Base-by-base conservation (phyloP, 2,113 vertebrate genomes). In the Cavia aperea region DNA sequence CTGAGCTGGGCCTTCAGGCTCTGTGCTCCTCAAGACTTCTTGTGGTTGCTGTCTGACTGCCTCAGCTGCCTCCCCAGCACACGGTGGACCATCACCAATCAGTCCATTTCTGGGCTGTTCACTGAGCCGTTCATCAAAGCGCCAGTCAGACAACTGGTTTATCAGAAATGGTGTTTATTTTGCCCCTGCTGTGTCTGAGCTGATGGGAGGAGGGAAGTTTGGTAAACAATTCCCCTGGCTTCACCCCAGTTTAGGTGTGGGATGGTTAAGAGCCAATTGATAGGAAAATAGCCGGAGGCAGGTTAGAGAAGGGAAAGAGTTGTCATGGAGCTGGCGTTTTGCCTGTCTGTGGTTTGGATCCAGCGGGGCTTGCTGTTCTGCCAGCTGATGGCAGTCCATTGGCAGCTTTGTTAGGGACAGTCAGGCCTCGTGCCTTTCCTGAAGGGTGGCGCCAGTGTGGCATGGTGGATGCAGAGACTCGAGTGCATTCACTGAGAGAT, bases 241-340 rank as follows among this genome's bases (percentile, higher is more conserved):
- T 24, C 36, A 21, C 56, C 21, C 79, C 70, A 90, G 70, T 24
- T 68, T 14, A 29, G 68, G 7, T 65, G 75, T 54, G 43, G 72
- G 46, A 60, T 14, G 33, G 39, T 68, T 39, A 49, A 78, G 24
- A 66, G 58, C 58, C 2, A 23, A 6, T 9, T 66, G 18, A 54
- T 73, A 91, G 94, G 73, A 82, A 91, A 89, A 89, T 19, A 78
- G 66, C 94, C 82, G 24, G 39, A 51, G 82, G 65, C 46, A 46
- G 66, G 23, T 43, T 18, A 72, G 63, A 86, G 39, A 49, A 24
- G 6, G 29, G 65, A 19, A 94, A 68, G 88, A 43, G 43, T 33
- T 73, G 39, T 75, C 70, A 11, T 89, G 68, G 63, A 86, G 14
- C 15, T 75, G 65, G 88, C 60, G 11, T 60, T 88, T 33, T 82